Base-by-base conservation (phyloP, 2,888 invertebrate species). In the Drosophila multiciliata region DNA sequence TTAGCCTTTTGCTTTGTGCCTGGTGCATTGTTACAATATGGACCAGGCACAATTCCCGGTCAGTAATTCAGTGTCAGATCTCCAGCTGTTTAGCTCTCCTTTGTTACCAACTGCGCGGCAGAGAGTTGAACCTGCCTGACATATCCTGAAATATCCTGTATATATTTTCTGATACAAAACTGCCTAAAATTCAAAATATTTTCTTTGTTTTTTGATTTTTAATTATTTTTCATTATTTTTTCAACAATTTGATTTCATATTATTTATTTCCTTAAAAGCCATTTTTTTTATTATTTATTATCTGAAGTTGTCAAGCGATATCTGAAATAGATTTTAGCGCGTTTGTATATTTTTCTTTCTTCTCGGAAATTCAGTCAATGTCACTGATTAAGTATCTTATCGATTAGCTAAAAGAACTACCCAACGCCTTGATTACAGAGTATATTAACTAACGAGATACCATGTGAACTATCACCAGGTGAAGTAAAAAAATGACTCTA, bases 401-500 rank as follows among this genome's bases (percentile, higher is more conserved):
- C 20, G 15, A 20, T 15, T 53, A 26, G 9, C 9, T 26, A 5
- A 11, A 17, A 0, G 1, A 49, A 23, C 26, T 17, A 9, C n/a
- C 1, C 11, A n/a, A 15, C 11, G 12, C 1, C 12, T 32, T 17
- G 1, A 29, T 3, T 58, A 40, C 57, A 70, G 61, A 59, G 65
- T 78, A 59, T 74, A 29, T 8, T 6, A 26, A 55, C 11, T 23
- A 49, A 32, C 11, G 40, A 58, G 29, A 60, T 38, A 53, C 3
- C 38, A 29, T 33, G 38, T 32, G 52, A 23, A 36, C 23, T 33
- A 38, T 35, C 36, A 23, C 32, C 23, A 45, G 32, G 17, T 40
- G 26, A 64, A 48, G 17, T 33, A 57, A 65, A 67, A 59, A 67
- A 67, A 6, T 59, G 64, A 59, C 48, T 48, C 52, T 62, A 60